Conservation (phyloP, 2,113 vertebrate genomes). For the Mormyrus lacerda region DNA sequence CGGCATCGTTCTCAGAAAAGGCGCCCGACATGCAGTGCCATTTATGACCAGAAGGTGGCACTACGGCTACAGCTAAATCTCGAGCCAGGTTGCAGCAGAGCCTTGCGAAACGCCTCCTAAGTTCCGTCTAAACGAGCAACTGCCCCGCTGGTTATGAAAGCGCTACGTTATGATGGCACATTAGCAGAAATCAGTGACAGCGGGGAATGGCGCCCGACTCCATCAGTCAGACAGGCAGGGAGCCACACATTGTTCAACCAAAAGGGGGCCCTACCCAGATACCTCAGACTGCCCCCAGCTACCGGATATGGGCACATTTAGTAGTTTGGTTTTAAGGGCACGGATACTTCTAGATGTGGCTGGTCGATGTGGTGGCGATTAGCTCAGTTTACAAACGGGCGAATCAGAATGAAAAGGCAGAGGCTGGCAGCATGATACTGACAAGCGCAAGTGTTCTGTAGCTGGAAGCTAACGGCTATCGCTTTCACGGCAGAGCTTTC, state of each 20-base stretch:
- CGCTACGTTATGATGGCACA: background rate
- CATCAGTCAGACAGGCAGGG: background rate
- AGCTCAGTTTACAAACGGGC: background rate
- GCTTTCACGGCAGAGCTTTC: background rate
- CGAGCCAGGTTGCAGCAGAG: background rate
- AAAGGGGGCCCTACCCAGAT: background rate
- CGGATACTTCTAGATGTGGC: background rate
- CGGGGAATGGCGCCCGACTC: background rate
- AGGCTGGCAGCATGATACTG: background rate
- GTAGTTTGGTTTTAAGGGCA: background rate
- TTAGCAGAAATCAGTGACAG: background rate
- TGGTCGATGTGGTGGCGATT: background rate
- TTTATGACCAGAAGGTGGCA: background rate
- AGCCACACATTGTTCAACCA: background rate
- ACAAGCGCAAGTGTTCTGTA: background rate
- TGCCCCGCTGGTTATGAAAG: background rate
- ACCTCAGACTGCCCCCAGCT: background rate
- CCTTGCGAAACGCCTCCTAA: background rate
- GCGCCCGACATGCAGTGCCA: background rate
- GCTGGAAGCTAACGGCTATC: background rate
- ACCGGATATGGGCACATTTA: background rate
- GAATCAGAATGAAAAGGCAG: background rate
- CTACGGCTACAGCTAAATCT: background rate
- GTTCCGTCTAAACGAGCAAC: background rate
- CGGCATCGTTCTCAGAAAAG: background rate